Evolutionary conservation across 2,888 invertebrate species (phyloP).

Genomic region (Brachyptera risi): DNA sequence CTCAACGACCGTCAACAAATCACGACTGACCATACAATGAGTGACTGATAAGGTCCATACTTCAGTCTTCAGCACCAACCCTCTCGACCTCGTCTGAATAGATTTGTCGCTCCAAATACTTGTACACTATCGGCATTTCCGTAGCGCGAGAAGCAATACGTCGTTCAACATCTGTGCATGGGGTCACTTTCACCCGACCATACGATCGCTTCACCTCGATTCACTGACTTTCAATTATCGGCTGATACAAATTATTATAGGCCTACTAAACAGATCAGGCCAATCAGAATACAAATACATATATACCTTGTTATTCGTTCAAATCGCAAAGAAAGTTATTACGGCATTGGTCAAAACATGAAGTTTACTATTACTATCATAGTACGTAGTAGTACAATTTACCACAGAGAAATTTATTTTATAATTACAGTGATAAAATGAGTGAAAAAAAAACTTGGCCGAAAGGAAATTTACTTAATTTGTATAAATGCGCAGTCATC

Average conservation of each 20-base stretch:
- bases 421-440: slow-evolving; percentile 1
- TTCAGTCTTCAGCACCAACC: background rate
- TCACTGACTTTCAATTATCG: slow-evolving; percentile 13
- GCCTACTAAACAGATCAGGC: background rate
- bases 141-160: background rate
- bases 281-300: slow-evolving; percentile 8
- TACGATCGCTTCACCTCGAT: background rate
- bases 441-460: too few relatives aligned
- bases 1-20: too few relatives aligned
- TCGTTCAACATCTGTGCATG: background rate
- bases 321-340: slow-evolving; percentile 15
- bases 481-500: slow-evolving; percentile 4
- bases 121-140: slow-evolving; percentile 11
- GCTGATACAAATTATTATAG: slow-evolving; percentile 15
- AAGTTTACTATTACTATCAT: background rate
- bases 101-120: slow-evolving; percentile 16
- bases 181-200: slow-evolving; percentile 14
- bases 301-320: too few relatives aligned
- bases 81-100: slow-evolving; percentile 1
- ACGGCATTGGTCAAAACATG: background rate
- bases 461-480: too few relatives aligned
- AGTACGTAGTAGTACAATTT: background rate
- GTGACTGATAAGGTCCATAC: background rate
- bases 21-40: too few relatives aligned
- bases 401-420: background rate